Percentiles rank a stretch among this genome's conserved stretches.
These are phyloP conservation scores for Limnothrissa miodon DNA, from an alignment of 2,113 vertebrate genomes.

Conservation along the genomic window DNA sequence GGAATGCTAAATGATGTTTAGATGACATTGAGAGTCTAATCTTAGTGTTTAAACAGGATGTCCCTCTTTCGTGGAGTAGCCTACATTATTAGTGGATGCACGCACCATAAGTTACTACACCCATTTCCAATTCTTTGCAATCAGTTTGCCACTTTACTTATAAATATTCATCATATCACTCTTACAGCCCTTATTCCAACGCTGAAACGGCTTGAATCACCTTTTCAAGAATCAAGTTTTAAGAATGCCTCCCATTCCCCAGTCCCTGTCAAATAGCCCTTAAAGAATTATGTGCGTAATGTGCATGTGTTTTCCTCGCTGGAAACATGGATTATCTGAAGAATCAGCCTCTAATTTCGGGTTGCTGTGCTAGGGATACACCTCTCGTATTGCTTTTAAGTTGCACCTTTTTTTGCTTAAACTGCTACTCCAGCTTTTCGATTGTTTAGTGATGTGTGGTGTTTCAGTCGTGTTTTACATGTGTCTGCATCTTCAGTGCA, in stretches of 20 bases:
- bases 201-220: constrained; percentile 28
- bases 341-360: no score
- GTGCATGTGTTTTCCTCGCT: neutral
- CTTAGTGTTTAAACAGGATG: neutral
- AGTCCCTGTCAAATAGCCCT: neutral
- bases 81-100: neutral
- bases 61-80: neutral
- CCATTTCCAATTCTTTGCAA: constrained; percentile 5
- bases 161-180: constrained; percentile 35
- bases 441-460: neutral
- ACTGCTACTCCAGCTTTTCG: neutral
- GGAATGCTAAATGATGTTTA: no score
- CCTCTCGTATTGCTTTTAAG: neutral
- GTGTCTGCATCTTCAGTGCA: neutral
- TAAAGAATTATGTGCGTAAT: neutral
- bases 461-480: neutral
- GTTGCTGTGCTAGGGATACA: no score
- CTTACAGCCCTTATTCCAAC: constrained; percentile 26
- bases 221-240: constrained; percentile 7
- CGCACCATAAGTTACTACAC: neutral
- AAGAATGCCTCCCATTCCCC: neutral
- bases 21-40: no score
- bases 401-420: neutral
- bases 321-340: neutral
- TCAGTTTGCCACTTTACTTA: neutral